Evolutionary conservation across 2,888 invertebrate species (phyloP).

Genomic region (Caenorhabditis sp.): DNA sequence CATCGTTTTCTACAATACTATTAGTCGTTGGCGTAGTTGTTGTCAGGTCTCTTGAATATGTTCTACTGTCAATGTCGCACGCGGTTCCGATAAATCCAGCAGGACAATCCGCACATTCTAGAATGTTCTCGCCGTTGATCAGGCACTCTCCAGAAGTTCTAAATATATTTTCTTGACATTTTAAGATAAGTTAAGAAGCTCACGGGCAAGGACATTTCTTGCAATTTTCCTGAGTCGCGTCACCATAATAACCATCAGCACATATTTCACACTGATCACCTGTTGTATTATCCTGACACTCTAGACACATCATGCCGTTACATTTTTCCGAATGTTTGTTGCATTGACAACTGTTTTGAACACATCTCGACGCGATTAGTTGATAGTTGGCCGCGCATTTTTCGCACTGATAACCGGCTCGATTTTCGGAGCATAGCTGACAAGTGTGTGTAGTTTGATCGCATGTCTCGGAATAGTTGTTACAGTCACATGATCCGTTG

Average conservation of each 20-base stretch:
- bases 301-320: constrained; percentile 35
- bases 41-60: neutral
- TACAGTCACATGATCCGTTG: constrained; percentile 43
- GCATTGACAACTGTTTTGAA: constrained; percentile 31
- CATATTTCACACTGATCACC: constrained; percentile 72
- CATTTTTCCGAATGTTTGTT: constrained; percentile 42
- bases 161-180: too few relatives aligned
- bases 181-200: too few relatives aligned
- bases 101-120: constrained; percentile 47
- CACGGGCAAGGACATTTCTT: constrained; percentile 91
- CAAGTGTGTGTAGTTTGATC: constrained; percentile 83
- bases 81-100: constrained; percentile 40
- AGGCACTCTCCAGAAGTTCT: constrained; percentile 43
- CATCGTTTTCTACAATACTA: neutral
- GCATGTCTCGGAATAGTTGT: constrained; percentile 35
- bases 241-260: constrained; percentile 88
- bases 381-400: constrained; percentile 5
- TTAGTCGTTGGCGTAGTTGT: neutral
- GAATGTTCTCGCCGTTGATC: constrained; percentile 17
- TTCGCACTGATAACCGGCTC: constrained; percentile 88
- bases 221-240: constrained; percentile 88
- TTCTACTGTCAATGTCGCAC: constrained; percentile 23
- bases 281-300: constrained; percentile 73
- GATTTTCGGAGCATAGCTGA: constrained; percentile 91
- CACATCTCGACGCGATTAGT: constrained; percentile 4